Base-by-base conservation (phyloP, 2,888 invertebrate species). In the Silvanus unidentatus region DNA sequence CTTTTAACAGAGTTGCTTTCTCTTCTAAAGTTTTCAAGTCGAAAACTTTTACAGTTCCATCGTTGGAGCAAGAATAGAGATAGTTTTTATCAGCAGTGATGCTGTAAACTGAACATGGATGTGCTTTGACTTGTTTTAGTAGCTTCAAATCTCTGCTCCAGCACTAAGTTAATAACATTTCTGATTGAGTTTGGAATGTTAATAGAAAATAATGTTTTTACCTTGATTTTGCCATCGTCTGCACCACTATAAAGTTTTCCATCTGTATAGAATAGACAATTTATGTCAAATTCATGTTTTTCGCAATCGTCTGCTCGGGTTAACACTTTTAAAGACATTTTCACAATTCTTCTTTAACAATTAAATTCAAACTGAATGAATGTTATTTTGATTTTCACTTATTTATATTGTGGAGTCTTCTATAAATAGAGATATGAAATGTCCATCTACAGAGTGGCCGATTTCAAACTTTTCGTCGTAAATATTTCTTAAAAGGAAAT, bases 51-150 rank as follows among this genome's bases (percentile, higher is more conserved):
- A 83, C 73, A 3, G 77, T 78, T 2, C 79, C 79, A 55, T 84
- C 84, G 49, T 80, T 81, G 2, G 82, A 82, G 32, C 79, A 74
- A 1, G 83, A 79, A 64, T 78, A 84, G 2, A 77, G 56, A 5
- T 77, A 73, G 16, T 74, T 73, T 12, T 73, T 73, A 12, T 70
- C 71, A 1, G 77, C 75, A n/a, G 79, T 74, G 46, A 84, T 54
- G n/a, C 79, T 77, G 65, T 77, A 82, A 34, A 79, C 71, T 44
- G 81, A 80, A 11, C 78, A 78, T 6, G 73, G 73, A 60, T 84
- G 83, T 3, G 83, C 83, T 49, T 73, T 50, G 10, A 74, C 68
- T 60, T 75, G 73, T 9, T 63, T 60, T 3, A 71, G 29, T 32
- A 72, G 66, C 42, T 67, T 69, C 36, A 78, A 59, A 53, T 76